Conservation (phyloP, 1,140 invertebrate genomes). For the Goniozus legneri region DNA sequence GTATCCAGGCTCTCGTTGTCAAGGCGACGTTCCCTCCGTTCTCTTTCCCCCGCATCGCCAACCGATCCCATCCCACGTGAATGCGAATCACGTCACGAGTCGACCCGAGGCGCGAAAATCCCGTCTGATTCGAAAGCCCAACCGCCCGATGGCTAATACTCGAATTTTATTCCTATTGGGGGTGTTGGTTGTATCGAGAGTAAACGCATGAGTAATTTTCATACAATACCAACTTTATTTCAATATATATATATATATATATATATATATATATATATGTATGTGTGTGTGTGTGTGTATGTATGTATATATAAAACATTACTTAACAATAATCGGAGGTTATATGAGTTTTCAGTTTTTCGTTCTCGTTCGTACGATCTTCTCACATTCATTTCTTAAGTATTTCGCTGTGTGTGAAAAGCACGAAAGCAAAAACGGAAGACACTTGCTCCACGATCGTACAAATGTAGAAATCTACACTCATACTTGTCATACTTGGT, state of each 20-base stretch:
- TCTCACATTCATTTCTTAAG: conserved; percentile 23
- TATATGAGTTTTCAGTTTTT: too few relatives aligned
- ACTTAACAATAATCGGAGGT: conserved; percentile 25
- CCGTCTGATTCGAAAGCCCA: too few relatives aligned
- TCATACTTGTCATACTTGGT: too few relatives aligned
- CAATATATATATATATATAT: conserved; percentile 8
- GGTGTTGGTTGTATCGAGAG: background rate
- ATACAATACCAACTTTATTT: conserved; percentile 42
- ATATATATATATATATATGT: background rate
- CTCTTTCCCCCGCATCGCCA: conserved; percentile 1
- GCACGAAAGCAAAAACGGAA: background rate
- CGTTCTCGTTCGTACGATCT: too few relatives aligned
- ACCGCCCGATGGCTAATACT: too few relatives aligned
- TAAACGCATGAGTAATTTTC: conserved; percentile 4
- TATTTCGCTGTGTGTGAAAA: conserved; percentile 1
- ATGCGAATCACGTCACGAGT: too few relatives aligned
- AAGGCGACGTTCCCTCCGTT: conserved; percentile 24
- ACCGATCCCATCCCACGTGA: background rate
- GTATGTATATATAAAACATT: conserved; percentile 46
- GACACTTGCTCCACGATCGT: too few relatives aligned
- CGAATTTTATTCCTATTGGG: background rate
- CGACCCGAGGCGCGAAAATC: too few relatives aligned
- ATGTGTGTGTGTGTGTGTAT: too few relatives aligned
- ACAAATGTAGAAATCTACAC: too few relatives aligned
- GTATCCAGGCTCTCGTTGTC: conserved; percentile 34